Percentiles rank a stretch among this genome's conserved stretches.
These are phyloP conservation scores for Holacanthus passer DNA, from an alignment of 2,113 vertebrate species.

Conservation along the genomic window DNA sequence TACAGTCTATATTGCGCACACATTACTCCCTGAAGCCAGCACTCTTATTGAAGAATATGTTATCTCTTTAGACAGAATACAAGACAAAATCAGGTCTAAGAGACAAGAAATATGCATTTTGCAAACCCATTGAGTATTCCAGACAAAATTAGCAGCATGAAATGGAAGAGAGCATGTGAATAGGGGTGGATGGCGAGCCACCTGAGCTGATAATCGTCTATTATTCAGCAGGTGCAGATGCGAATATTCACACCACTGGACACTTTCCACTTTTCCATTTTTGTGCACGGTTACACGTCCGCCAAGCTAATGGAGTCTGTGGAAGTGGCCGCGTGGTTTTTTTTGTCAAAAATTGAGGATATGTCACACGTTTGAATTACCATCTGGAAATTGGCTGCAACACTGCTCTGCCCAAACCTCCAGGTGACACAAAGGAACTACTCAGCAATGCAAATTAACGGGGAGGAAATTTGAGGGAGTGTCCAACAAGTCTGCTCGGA, in stretches of 20 bases:
- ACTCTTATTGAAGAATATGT: slow-evolving; percentile 51
- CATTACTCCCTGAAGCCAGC: slow-evolving; percentile 63
- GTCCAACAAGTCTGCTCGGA: slow-evolving; percentile 55
- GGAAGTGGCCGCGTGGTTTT: slow-evolving; percentile 49
- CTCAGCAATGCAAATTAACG: slow-evolving; percentile 74
- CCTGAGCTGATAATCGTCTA: slow-evolving; percentile 73
- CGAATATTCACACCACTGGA: slow-evolving; percentile 79
- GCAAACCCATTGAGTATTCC: slow-evolving; percentile 29
- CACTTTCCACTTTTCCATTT: slow-evolving; percentile 72
- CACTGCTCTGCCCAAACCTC: slow-evolving; percentile 60
- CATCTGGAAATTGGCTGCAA: slow-evolving; percentile 72
- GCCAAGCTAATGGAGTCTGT: slow-evolving; percentile 71
- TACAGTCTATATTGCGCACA: slow-evolving; percentile 58
- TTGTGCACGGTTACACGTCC: slow-evolving; percentile 46
- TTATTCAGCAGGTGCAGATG: slow-evolving; percentile 82
- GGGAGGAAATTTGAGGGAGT: slow-evolving; percentile 52
- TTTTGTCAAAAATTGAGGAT: slow-evolving; percentile 51
- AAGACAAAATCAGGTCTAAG: slow-evolving; percentile 50
- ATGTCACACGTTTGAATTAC: slow-evolving; percentile 66
- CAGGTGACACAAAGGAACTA: slow-evolving; percentile 70
- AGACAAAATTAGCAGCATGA: slow-evolving; percentile 60
- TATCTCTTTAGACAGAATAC: slow-evolving; percentile 57
- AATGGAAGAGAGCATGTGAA: slow-evolving; percentile 49
- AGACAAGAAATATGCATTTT: slow-evolving; percentile 73
- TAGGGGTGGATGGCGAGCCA: slow-evolving; percentile 44